phyloP scores from a whole-genome alignment of 2,113 vertebrate species.

The Hipposideros armiger region DNA sequence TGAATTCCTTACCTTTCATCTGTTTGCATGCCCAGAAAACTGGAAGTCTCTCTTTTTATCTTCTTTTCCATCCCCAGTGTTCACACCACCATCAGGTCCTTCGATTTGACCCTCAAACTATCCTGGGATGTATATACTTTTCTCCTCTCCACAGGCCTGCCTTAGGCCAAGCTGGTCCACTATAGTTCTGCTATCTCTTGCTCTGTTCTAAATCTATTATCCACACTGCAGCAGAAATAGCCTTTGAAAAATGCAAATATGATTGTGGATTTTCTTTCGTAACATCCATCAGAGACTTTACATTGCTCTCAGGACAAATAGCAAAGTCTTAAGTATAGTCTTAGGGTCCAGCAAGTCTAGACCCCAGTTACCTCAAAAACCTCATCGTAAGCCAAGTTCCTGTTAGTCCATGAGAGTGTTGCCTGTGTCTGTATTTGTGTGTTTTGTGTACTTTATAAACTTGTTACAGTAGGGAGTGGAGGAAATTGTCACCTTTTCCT shows the following conservation, averaged over 20 bases:
- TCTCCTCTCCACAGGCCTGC: background rate
- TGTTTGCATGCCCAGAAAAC: background rate
- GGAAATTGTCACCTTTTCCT: background rate
- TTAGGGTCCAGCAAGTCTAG: background rate
- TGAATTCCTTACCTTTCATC: background rate
- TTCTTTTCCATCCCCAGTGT: background rate
- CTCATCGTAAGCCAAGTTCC: background rate
- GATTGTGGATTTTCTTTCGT: background rate
- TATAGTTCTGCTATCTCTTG: background rate
- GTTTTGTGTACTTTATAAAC: background rate
- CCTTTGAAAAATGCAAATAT: background rate
- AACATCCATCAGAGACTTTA: constrained; percentile 6
- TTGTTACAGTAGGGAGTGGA: background rate
- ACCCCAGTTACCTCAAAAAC: background rate
- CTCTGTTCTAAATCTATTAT: background rate
- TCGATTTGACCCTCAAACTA: background rate
- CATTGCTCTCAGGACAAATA: background rate
- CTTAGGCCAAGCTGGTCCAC: background rate
- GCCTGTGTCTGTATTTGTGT: background rate
- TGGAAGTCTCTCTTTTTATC: background rate
- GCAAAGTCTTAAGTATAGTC: background rate
- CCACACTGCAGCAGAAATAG: background rate
- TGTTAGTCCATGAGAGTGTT: background rate
- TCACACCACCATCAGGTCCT: background rate
- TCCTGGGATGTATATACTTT: background rate